Evolutionary conservation across 2,797 vertebrate genomes (phyloP).

Genomic region (Trematomus bernacchii): DNA sequence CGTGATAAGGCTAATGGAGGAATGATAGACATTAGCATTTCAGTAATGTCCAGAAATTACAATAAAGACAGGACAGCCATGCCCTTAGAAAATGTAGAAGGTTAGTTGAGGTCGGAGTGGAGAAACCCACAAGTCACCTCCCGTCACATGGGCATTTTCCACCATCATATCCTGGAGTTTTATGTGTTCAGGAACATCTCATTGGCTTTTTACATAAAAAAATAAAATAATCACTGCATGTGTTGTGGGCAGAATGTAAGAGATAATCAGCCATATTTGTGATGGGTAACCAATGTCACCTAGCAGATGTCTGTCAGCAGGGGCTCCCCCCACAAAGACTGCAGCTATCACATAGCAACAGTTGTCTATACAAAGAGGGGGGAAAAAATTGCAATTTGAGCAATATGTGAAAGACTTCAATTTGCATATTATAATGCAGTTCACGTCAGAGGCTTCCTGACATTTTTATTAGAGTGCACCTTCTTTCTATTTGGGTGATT

Average conservation of each 20-base stretch:
- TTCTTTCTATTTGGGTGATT: conserved; percentile 3
- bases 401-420: neutral
- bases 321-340: neutral
- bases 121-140: neutral
- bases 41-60: conserved; percentile 55
- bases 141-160: neutral
- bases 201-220: neutral
- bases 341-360: neutral
- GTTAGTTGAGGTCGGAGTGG: conserved; percentile 17
- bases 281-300: neutral
- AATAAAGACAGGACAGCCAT: conserved; percentile 24
- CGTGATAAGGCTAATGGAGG: conserved; percentile 48
- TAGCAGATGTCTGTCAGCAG: neutral
- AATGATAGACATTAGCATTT: conserved; percentile 65
- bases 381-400: neutral
- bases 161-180: neutral
- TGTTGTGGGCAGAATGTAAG: neutral
- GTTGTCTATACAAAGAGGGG: neutral
- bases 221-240: neutral
- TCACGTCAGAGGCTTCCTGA: conserved; percentile 4
- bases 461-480: conserved; percentile 4
- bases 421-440: conserved; percentile 27
- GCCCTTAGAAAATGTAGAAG: conserved; percentile 47
- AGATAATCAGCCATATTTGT: conserved; percentile 6
- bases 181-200: neutral